A percentile compares a stretch with the other conserved stretches of the same genome.
Conservation (phyloP, 2,888 invertebrate species). For the Coleophora flavipennella region DNA sequence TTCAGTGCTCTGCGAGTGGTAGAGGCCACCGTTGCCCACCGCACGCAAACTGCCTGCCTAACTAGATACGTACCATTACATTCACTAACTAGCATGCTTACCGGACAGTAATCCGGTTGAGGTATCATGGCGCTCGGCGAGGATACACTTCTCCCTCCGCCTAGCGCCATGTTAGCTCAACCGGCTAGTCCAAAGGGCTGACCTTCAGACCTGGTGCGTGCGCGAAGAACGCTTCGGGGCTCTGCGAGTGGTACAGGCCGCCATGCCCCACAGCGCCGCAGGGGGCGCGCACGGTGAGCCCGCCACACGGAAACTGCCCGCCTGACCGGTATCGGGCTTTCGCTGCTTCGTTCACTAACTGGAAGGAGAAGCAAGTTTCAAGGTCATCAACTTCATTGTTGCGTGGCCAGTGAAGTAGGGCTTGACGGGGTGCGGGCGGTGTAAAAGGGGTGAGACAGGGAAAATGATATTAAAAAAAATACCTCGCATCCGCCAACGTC, state of each 20-base stretch:
- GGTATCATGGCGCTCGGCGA: too few relatives aligned
- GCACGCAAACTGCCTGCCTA: conserved; percentile 91
- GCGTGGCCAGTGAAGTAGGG: too few relatives aligned
- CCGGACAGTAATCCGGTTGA: too few relatives aligned
- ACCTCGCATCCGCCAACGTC: too few relatives aligned
- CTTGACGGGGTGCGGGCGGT: too few relatives aligned
- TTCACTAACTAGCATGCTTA: too few relatives aligned
- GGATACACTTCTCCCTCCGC: too few relatives aligned
- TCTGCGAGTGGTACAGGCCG: conserved; percentile 97
- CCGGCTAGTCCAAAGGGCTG: neutral
- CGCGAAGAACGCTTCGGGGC: conserved; percentile 97
- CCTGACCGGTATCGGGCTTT: conserved; percentile 96
- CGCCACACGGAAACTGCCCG: conserved; percentile 90
- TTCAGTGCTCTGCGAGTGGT: conserved; percentile 99
- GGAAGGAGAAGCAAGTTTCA: too few relatives aligned
- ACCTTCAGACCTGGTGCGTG: conserved; percentile 96
- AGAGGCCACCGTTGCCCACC: conserved; percentile 98
- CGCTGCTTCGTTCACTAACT: conserved; percentile 93
- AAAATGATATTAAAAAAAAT: too few relatives aligned
- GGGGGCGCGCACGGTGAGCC: conserved; percentile 91
- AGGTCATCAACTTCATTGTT: too few relatives aligned
- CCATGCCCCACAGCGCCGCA: conserved; percentile 99
- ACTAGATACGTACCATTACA: conserved; percentile 95
- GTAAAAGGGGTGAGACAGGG: too few relatives aligned
- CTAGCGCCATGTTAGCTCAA: too few relatives aligned